Conservation (phyloP, 2,888 invertebrate species). For the Synanthedon myopaeformis region DNA sequence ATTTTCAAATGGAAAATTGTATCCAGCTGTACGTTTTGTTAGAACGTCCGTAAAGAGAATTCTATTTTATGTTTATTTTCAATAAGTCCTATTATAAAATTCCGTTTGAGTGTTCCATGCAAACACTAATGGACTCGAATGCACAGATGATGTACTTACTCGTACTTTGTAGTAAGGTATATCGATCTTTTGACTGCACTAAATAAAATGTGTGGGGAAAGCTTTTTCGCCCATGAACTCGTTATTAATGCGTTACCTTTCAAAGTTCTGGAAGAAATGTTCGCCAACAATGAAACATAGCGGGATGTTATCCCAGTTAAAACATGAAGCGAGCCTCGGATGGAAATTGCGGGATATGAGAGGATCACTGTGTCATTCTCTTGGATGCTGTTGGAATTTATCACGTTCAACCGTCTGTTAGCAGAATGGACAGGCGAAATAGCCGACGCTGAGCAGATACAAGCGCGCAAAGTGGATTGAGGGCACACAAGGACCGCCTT, state of each 20-base stretch:
- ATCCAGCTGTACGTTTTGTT: constrained; percentile 34
- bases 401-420: constrained; percentile 33
- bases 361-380: constrained; percentile 44
- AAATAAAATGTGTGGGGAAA: constrained; percentile 14
- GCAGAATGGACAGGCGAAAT: constrained; percentile 24
- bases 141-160: constrained; percentile 12
- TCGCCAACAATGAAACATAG: constrained; percentile 6
- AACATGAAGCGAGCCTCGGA: constrained; percentile 21
- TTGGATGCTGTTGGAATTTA: constrained; percentile 41
- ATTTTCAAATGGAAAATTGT: constrained; percentile 63
- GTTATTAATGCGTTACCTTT: constrained; percentile 32
- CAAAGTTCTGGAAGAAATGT: constrained; percentile 13
- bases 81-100: constrained; percentile 31
- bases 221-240: constrained; percentile 23
- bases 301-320: constrained; percentile 26
- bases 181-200: constrained; percentile 3
- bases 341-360: constrained; percentile 54
- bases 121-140: constrained; percentile 13
- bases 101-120: constrained; percentile 20
- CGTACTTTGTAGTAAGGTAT: constrained; percentile 1
- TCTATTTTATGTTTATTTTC: constrained; percentile 20
- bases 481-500: constrained; percentile 6
- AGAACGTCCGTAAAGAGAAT: constrained; percentile 24
- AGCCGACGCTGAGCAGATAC: constrained; percentile 10
- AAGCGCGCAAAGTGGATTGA: constrained; percentile 13